A percentile compares a stretch with the other conserved stretches of the same genome.
Evolutionary conservation across 2,113 vertebrate genomes (phyloP).

Genomic region (Sander lucioperca): DNA sequence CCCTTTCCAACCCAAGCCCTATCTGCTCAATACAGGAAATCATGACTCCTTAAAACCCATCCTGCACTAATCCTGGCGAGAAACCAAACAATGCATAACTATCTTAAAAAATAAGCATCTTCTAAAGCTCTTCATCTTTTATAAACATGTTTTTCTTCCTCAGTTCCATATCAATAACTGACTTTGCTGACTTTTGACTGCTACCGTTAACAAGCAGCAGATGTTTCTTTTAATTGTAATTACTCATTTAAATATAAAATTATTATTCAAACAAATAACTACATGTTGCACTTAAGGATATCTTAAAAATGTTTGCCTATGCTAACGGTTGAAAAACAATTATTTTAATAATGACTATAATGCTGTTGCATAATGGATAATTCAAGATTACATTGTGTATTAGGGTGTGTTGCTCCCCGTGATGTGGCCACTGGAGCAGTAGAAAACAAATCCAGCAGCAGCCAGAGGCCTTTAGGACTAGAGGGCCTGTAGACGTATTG

Average conservation of each 20-base stretch:
- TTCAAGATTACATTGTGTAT: slow-evolving; percentile 52
- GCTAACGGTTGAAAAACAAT: neutral
- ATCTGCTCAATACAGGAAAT: slow-evolving; percentile 81
- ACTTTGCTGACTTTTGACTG: neutral
- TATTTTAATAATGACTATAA: neutral
- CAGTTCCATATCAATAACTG: slow-evolving; percentile 3
- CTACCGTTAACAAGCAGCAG: neutral
- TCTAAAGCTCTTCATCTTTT: slow-evolving; percentile 41
- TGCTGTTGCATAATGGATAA: neutral
- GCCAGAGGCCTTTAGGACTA: slow-evolving; percentile 27
- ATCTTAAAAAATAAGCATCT: slow-evolving; percentile 52
- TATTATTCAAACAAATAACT: neutral
- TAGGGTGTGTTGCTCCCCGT: slow-evolving; percentile 28
- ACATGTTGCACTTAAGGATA: neutral
- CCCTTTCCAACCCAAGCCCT: slow-evolving; percentile 39
- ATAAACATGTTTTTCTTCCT: slow-evolving; percentile 15
- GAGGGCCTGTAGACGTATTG: slow-evolving; percentile 58
- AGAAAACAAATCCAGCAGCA: slow-evolving; percentile 41
- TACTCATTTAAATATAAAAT: neutral
- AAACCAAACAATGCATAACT: slow-evolving; percentile 60
- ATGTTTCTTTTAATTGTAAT: neutral
- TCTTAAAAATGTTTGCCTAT: neutral
- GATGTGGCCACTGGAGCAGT: slow-evolving; percentile 33
- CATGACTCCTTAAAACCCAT: slow-evolving; percentile 80
- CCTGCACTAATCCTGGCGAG: slow-evolving; percentile 72